These are phyloP conservation scores for Chrysaora quinquecirrha DNA, from an alignment of 30 jellyfish, hydroid and myxozoan species.

Conservation along the genomic window DNA sequence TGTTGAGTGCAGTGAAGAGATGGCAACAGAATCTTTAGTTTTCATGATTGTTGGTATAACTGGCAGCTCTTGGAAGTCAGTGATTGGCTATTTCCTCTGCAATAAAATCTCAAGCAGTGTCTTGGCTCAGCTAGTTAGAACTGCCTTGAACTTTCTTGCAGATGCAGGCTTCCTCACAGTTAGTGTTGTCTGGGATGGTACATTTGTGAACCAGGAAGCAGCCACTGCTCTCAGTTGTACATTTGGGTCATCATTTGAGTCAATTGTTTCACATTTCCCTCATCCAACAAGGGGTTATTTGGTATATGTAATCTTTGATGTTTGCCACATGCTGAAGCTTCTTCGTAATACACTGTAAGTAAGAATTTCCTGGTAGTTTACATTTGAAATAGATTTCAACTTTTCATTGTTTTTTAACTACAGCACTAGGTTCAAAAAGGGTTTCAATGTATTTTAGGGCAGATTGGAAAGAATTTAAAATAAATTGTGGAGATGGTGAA, in stretches of 20 bases:
- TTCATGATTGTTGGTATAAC: slow-evolving; percentile 25
- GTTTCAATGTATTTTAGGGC: too few species aligned
- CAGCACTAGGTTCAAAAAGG: background rate
- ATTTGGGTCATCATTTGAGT: background rate
- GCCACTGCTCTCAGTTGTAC: background rate
- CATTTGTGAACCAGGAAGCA: background rate
- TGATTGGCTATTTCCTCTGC: slow-evolving; percentile 8
- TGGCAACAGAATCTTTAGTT: slow-evolving; percentile 17
- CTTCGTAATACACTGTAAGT: background rate
- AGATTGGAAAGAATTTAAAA: background rate
- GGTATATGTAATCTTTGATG: background rate
- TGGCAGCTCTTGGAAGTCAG: slow-evolving; percentile 23
- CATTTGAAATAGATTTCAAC: background rate
- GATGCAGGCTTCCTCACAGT: slow-evolving; percentile 35
- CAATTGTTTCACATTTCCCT: background rate
- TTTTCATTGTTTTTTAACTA: background rate
- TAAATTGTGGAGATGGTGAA: background rate
- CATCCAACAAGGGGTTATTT: background rate
- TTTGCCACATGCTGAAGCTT: background rate
- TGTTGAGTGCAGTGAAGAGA: slow-evolving; percentile 22
- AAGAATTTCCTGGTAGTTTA: background rate
- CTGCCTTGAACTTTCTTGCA: slow-evolving; percentile 47
- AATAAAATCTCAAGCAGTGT: slow-evolving; percentile 22
- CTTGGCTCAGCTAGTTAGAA: slow-evolving; percentile 27
- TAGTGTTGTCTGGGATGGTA: slow-evolving; percentile 21